A percentile compares a stretch with the other conserved stretches of the same genome.
Conservation (phyloP, 2,888 invertebrate genomes). For the Leptura quadrifasciata region DNA sequence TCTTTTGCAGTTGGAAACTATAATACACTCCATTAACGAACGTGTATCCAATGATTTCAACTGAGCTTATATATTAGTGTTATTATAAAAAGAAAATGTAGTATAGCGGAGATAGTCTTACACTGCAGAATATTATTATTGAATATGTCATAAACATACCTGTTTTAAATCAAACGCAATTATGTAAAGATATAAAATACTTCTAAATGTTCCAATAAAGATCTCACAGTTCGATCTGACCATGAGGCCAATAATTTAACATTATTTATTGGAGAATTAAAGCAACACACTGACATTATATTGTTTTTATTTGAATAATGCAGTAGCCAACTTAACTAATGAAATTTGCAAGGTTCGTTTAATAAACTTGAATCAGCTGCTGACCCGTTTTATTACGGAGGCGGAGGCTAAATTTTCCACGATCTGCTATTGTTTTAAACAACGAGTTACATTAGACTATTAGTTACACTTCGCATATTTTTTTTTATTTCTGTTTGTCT, state of each 20-base stretch:
- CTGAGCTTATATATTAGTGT: no score
- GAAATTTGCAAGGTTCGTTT: not conserved
- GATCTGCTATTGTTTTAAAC: constrained; percentile 6
- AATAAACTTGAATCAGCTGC: constrained; percentile 9
- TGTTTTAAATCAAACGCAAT: not conserved
- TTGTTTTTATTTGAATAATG: not conserved
- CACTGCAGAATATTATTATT: no score
- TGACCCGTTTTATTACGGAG: constrained; percentile 17
- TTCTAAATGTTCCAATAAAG: not conserved
- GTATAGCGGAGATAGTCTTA: no score
- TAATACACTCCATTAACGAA: no score
- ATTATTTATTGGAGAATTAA: not conserved
- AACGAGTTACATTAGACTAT: constrained; percentile 1
- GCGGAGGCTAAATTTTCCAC: constrained; percentile 24
- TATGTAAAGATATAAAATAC: not conserved
- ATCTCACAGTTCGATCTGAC: not conserved
- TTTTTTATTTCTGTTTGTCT: no score
- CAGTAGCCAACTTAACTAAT: constrained; percentile 2
- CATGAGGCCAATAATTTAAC: not conserved
- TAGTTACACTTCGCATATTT: not conserved
- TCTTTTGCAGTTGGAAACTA: no score
- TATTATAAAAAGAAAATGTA: no score
- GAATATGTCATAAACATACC: no score
- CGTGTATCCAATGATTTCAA: no score
- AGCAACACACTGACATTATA: not conserved